These are phyloP conservation scores for Nothocercus nigrocapillus DNA, from an alignment of 2,113 vertebrate genomes.

Conservation along the genomic window DNA sequence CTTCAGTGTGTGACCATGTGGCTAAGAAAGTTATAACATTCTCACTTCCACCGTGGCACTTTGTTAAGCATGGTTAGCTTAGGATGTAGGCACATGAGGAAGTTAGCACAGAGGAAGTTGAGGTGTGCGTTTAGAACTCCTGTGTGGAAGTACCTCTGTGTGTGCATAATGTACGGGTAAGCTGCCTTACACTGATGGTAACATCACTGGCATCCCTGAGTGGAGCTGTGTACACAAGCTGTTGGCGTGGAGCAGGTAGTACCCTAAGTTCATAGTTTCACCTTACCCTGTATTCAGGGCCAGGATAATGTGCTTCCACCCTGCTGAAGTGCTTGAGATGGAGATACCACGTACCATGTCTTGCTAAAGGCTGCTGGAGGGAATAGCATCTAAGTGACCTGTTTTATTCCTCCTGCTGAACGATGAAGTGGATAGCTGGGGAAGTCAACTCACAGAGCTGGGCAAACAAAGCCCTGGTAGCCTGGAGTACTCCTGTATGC, in stretches of 20 bases:
- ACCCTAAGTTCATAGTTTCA: background rate
- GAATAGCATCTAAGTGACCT: background rate
- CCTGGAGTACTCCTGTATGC: background rate
- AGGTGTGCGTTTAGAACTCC: background rate
- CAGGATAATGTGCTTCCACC: background rate
- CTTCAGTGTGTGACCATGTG: constrained; percentile 36
- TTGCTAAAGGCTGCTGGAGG: background rate
- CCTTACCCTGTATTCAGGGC: background rate
- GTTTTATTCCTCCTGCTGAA: background rate
- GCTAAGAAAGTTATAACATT: background rate
- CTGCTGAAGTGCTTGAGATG: background rate
- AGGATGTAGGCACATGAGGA: background rate
- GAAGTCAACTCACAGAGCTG: rapidly evolving
- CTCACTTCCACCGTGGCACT: background rate
- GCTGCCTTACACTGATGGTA: background rate
- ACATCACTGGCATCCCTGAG: background rate
- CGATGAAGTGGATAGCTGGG: background rate
- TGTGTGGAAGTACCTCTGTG: background rate
- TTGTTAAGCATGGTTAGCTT: background rate
- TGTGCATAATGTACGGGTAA: background rate
- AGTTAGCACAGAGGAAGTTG: background rate
- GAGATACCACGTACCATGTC: background rate
- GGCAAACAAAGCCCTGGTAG: background rate
- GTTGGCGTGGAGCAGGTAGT: background rate
- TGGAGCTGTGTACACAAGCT: background rate